Base-by-base conservation (phyloP, 37 sponge, comb jelly and placozoan species). In the Lycopodina hypogea region DNA sequence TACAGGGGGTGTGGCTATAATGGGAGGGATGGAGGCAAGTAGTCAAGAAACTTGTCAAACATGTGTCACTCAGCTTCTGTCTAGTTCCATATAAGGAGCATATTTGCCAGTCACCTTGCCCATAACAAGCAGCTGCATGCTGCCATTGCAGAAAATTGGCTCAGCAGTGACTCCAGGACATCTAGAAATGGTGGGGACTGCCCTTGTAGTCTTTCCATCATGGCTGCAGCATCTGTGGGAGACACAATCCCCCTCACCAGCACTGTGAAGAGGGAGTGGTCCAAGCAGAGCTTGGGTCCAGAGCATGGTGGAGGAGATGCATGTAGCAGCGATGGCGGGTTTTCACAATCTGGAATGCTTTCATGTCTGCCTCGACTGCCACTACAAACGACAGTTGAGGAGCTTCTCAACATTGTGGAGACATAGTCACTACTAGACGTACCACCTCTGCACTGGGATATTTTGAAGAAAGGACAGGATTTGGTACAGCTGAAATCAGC, bases 71-170 rank as follows among this genome's bases (percentile, higher is more conserved):
- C n/a, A n/a, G 48, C 48, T 45, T 12, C 48, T 12, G 48, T 45
- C 9, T 45, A 45, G 4, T 45, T 45, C 8, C 48, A 45, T 45
- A 45, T 9, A 45, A 9, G 9, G 9, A 9, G 8, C 9, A 45
- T 4, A 59, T 6, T 12, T 26, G 12, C 18, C 12, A 59, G 6
- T 32, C 56, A 80, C 81, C 71, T 80, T 37, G 71, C 71, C 81
- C 81, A 80, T 59, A 80, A 18, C 7, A 71, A 33, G 61, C 81
- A 80, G 42, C 74, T 41, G 61, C 65, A 81, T 30, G 21, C 35
- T 34, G 82, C 59, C 63, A 81, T 72, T 12, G 42, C 39, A 42
- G 28, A 45, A 23, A 72, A 50, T 30, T 32, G 59, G 34, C 48
- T 6, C 36, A 81, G n/a, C 62, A 81, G 32, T 59, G 30, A 51